These are phyloP conservation scores for Salarias fasciatus DNA, from an alignment of 2,797 vertebrate genomes.

Conservation along the genomic window DNA sequence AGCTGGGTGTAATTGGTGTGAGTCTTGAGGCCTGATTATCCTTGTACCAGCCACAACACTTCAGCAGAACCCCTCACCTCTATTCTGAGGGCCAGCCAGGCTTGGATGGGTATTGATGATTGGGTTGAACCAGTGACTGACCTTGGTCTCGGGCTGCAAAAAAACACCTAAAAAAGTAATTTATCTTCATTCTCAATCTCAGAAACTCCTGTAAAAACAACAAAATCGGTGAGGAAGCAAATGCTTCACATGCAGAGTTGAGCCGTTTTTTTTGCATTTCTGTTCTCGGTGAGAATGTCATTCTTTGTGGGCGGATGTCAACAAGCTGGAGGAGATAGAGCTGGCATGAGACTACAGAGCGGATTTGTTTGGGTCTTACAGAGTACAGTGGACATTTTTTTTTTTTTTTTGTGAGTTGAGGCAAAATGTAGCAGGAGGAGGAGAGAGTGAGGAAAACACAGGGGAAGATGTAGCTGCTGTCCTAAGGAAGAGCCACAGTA, in stretches of 20 bases:
- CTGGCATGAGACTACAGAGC: conserved; percentile 3
- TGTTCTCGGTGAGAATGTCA: conserved; percentile 1
- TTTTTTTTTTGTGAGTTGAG: conserved; percentile 3
- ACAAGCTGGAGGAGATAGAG: conserved; percentile 26
- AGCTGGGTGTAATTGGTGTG: conserved; percentile 47
- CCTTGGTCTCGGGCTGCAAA: conserved; percentile 7
- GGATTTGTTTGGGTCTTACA: conserved; percentile 36
- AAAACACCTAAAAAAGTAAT: conserved; percentile 14
- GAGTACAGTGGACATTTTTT: conserved; percentile 31
- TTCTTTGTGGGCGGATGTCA: conserved; percentile 31
- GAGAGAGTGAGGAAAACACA: conserved; percentile 15
- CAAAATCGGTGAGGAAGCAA: not conserved
- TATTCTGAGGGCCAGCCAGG: conserved; percentile 11
- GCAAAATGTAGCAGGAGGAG: not conserved
- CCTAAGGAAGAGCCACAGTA: conserved; percentile 31
- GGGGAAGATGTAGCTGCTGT: conserved; percentile 28
- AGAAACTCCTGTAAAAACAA: conserved; percentile 3
- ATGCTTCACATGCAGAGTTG: not conserved
- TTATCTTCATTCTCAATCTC: conserved; percentile 4
- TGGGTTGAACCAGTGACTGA: conserved; percentile 23
- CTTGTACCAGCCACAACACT: conserved; percentile 39
- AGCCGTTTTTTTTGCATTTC: not conserved
- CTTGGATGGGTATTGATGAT: conserved; percentile 32
- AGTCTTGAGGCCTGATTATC: conserved; percentile 51
- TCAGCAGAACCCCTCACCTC: conserved; percentile 46